Base-by-base conservation (phyloP, 2,797 vertebrate genomes). In the Karalla daura region DNA sequence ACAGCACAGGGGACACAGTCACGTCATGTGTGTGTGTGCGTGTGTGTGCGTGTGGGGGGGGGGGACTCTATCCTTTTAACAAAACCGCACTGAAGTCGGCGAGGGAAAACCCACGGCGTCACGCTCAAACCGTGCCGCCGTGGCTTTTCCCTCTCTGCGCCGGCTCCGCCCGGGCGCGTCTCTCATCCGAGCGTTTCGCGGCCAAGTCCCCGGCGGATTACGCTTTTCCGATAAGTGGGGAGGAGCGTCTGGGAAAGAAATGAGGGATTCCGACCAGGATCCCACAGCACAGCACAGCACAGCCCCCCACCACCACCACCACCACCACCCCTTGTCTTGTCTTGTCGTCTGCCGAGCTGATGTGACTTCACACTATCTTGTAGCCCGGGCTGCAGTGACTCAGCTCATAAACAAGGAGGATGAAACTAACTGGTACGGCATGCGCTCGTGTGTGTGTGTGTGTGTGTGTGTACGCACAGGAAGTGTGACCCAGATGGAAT, bases 11-110 rank as follows among this genome's bases (percentile, higher is more conserved):
- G 78, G 74, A 86, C 84, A 91, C 87, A 92, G 87, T 88, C 87
- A 86, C 79, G 71, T 92, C 89, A 91, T 90, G n/a, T 93, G 88
- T 93, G 86, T 77, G n/a, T n/a, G n/a, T n/a, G n/a, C n/a, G n/a
- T n/a, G n/a, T n/a, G n/a, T n/a, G n/a, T n/a, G n/a, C n/a, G n/a
- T n/a, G n/a, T n/a, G n/a, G n/a, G n/a, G n/a, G n/a, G n/a, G n/a
- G 62, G 78, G 83, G 72, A 74, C 85, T 64, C 62, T 86, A 58
- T 81, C 79, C 81, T 87, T 89, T 89, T 80, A 84, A 86, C 63
- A 27, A 64, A 73, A 49, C 78, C 64, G 52, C 78, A 71, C 81
- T 65, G 74, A 80, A 86, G 70, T 76, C 62, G 3, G 64, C 20
- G 24, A 89, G 86, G 89, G 87, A 87, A 90, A 92, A 83, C 83